phyloP scores from a whole-genome alignment of 2,888 invertebrate species.

The Drosophila maculinotata region DNA sequence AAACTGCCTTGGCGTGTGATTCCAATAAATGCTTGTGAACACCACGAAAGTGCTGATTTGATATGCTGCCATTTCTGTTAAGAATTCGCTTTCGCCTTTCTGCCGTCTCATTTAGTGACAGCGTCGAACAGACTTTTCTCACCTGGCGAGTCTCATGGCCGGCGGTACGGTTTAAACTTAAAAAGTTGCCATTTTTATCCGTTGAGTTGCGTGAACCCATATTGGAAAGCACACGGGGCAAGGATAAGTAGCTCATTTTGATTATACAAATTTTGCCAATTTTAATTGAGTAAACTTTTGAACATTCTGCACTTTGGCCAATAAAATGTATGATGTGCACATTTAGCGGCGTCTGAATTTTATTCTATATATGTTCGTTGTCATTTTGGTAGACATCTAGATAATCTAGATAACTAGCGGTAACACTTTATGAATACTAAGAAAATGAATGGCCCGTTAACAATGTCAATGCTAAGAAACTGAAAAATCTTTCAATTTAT shows the following conservation, averaged over 20 bases:
- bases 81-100: slow-evolving; percentile 67
- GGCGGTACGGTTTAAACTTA: slow-evolving; percentile 74
- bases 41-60: slow-evolving; percentile 90
- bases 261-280: neutral
- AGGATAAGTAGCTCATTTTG: slow-evolving; percentile 72
- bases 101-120: slow-evolving; percentile 69
- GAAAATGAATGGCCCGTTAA: slow-evolving; percentile 15
- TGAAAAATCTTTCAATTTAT: slow-evolving; percentile 54
- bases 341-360: neutral
- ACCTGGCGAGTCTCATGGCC: slow-evolving; percentile 44
- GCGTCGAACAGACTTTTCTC: slow-evolving; percentile 61
- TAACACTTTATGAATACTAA: neutral
- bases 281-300: neutral
- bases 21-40: slow-evolving; percentile 91
- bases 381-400: neutral
- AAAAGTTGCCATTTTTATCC: slow-evolving; percentile 73
- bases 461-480: slow-evolving; percentile 45
- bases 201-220: slow-evolving; percentile 41
- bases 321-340: neutral
- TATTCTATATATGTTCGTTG: neutral
- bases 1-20: slow-evolving; percentile 89
- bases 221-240: slow-evolving; percentile 64
- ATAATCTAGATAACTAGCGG: slow-evolving; percentile 1
- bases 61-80: slow-evolving; percentile 86
- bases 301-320: slow-evolving; percentile 10